phyloP scores from a whole-genome alignment of 2,113 vertebrate genomes.

The Xenopus tropicalis region UCB_Xtro_10.0 CM004450.2:11613501-11614000 shows the following conservation, averaged over 20 bases:
- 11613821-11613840: no score
- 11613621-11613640: slow-evolving; percentile 94
- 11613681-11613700: background rate
- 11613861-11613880: no score
- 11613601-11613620: slow-evolving; percentile 91
- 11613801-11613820: no score
- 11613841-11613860: no score
- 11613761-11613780: no score
- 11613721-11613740: background rate
- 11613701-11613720: background rate
- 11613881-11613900: no score
- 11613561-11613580: slow-evolving; percentile 96
- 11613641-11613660: slow-evolving; percentile 97
- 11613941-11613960: no score
- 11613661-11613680: background rate
- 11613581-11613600: slow-evolving; percentile 97
- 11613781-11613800: no score
- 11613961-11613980: no score
- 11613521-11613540: slow-evolving; percentile 96
- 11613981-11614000: no score
- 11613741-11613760: background rate
- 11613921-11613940: no score
- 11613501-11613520: slow-evolving; percentile 95
- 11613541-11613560: slow-evolving; percentile 96
- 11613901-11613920: no score